Evolutionary conservation across 2,888 invertebrate genomes (phyloP).

Genomic region (Lottia gigantea): DNA sequence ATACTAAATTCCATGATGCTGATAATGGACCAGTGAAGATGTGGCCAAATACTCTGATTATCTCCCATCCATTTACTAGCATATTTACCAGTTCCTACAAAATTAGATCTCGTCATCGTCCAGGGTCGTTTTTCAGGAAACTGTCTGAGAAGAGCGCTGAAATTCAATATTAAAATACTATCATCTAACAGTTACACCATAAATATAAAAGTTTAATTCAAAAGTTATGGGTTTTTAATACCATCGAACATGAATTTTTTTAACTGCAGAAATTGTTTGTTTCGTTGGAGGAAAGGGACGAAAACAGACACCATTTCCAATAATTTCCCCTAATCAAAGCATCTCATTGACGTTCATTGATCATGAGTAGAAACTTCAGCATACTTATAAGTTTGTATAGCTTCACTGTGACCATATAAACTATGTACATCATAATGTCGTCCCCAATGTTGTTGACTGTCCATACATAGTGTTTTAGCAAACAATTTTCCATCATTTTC

Average conservation of each 20-base stretch:
- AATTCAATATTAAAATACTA: background rate
- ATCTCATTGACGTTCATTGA: too few species aligned
- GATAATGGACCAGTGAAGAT: conserved; percentile 76
- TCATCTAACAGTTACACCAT: too few species aligned
- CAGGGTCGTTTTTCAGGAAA: conserved; percentile 50
- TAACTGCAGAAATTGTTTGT: too few species aligned
- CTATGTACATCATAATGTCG: conserved; percentile 66
- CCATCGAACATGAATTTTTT: too few species aligned
- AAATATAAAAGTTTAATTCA: too few species aligned
- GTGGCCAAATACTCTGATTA: conserved; percentile 74
- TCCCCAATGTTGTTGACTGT: conserved; percentile 78
- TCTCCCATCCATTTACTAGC: conserved; percentile 72
- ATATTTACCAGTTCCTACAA: conserved; percentile 80
- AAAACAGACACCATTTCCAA: too few species aligned
- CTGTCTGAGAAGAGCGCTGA: conserved; percentile 35
- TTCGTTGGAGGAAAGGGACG: too few species aligned
- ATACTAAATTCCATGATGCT: conserved; percentile 70
- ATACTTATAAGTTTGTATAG: conserved; percentile 57
- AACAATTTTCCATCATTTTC: conserved; percentile 49
- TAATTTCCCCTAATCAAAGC: too few species aligned
- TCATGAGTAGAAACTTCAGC: too few species aligned
- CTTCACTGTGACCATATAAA: conserved; percentile 72
- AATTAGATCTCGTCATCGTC: conserved; percentile 83
- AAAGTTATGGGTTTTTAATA: too few species aligned
- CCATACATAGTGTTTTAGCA: conserved; percentile 84